Base-by-base conservation (phyloP, 2,113 vertebrate species). In the Nothobranchius kuhntae region DNA sequence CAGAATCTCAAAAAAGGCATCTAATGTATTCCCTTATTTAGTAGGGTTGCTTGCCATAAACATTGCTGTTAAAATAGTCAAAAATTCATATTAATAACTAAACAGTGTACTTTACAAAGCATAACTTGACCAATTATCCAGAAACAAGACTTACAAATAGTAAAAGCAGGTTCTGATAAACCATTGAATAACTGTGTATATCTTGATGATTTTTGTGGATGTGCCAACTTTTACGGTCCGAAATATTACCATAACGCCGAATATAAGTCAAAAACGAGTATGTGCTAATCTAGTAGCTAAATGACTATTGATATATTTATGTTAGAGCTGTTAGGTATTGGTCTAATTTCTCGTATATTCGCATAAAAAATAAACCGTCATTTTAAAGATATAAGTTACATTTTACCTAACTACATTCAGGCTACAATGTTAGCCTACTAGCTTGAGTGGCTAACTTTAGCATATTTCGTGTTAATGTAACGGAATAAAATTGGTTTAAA, bases 341-440 rank as follows among this genome's bases (percentile, higher is more conserved):
- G 44, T 45, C 2, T 45, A 9, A 2, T 3, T 51, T 17, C 9
- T 9, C 9, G 10, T 10, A 21, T 3, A 51, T 2, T 7, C 14
- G 7, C 6, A n/a, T 9, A 21, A 21, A 21, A 17, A 9, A 2
- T 7, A 10, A 51, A 10, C 14, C 14, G 3, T 9, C 4, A 61
- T 10, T 61, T 40, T 11, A 2, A 42, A 14, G 2, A 1, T 1
- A 26, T 3, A 30, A 3, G 3, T 0, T 40, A 46, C 2, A 10
- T 13, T 47, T 35, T 24, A 13, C 1, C 12, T 6, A 6, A 11
- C 40, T 17, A 12, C 0, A 2, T 13, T 38, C 9, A 3, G 38
- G 74, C 42, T 60, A 52, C 24, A 38, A 24, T 50, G 65, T 77
- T 78, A 73, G 68, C 59, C 0, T 5, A 1, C 12, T 72, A 68